These are phyloP conservation scores for Biston stratarius DNA, from an alignment of 2,888 invertebrate genomes.

Conservation along the genomic window DNA sequence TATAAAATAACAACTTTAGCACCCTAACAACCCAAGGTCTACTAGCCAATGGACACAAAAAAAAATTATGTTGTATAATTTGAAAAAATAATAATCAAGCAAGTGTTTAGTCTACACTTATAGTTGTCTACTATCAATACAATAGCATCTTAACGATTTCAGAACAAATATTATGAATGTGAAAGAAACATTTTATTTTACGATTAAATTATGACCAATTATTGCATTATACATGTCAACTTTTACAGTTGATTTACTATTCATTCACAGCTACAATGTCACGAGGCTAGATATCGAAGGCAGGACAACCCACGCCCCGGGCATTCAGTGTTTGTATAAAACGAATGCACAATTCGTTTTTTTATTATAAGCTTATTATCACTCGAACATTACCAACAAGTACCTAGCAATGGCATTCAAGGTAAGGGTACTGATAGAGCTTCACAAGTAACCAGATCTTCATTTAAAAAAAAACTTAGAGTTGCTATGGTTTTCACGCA, in stretches of 20 bases:
- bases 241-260: slow-evolving; percentile 5
- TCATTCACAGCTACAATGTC: slow-evolving; percentile 22
- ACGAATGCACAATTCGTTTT: slow-evolving; percentile 27
- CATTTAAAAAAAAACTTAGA: background rate
- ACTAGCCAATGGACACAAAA: no score
- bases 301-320: slow-evolving; percentile 33
- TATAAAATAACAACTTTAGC: no score
- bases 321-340: slow-evolving; percentile 40
- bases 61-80: no score
- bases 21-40: no score
- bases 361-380: slow-evolving; percentile 36
- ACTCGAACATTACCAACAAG: slow-evolving; percentile 34
- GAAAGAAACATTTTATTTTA: no score
- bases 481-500: no score
- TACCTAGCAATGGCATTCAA: slow-evolving; percentile 47
- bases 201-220: background rate
- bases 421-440: slow-evolving; percentile 20
- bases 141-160: no score
- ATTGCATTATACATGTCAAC: background rate
- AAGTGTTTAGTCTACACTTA: no score
- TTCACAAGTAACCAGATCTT: background rate
- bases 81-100: no score
- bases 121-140: no score
- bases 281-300: slow-evolving; percentile 15
- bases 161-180: no score